Percentiles rank a stretch among this genome's conserved stretches.
These are phyloP conservation scores for Dasyurus viverrinus DNA, from an alignment of 2,113 vertebrate genomes.

Conservation along the genomic window DNA sequence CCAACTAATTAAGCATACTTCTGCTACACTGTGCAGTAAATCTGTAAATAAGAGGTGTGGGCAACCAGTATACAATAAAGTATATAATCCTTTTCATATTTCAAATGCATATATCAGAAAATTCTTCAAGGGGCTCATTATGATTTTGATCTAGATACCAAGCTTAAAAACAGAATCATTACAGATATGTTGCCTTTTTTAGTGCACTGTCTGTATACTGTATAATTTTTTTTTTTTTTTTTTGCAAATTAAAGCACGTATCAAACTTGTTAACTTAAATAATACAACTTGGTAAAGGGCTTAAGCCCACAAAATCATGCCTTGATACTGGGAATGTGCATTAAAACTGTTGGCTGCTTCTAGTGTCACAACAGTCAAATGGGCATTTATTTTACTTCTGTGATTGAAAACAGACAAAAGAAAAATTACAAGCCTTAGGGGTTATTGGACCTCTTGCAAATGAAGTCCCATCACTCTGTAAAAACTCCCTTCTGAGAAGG, in stretches of 20 bases:
- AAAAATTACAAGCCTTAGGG: constrained; percentile 10
- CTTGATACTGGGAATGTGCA: constrained; percentile 23
- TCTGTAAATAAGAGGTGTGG: constrained; percentile 64
- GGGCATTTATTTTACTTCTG: constrained; percentile 34
- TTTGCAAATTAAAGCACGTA: constrained; percentile 73
- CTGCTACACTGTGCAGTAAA: constrained; percentile 52
- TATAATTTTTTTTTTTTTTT: constrained; percentile 46
- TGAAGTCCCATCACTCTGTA: neutral
- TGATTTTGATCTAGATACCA: constrained; percentile 77
- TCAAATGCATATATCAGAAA: constrained; percentile 66
- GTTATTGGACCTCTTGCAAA: neutral
- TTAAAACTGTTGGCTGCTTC: constrained; percentile 21
- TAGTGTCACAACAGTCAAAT: neutral
- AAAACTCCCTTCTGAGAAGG: neutral
- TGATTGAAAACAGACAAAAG: neutral
- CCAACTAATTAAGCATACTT: constrained; percentile 53
- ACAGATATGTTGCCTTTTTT: constrained; percentile 66
- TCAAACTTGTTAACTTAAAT: constrained; percentile 81
- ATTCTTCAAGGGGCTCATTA: constrained; percentile 64
- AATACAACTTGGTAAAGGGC: constrained; percentile 69
- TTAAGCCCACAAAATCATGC: constrained; percentile 48
- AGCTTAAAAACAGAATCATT: constrained; percentile 73
- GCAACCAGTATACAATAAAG: constrained; percentile 26
- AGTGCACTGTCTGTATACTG: constrained; percentile 65
- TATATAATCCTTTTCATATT: constrained; percentile 57